These are phyloP conservation scores for Ovis canadensis DNA, from an alignment of 2,113 vertebrate species.

Conservation along the genomic window DNA sequence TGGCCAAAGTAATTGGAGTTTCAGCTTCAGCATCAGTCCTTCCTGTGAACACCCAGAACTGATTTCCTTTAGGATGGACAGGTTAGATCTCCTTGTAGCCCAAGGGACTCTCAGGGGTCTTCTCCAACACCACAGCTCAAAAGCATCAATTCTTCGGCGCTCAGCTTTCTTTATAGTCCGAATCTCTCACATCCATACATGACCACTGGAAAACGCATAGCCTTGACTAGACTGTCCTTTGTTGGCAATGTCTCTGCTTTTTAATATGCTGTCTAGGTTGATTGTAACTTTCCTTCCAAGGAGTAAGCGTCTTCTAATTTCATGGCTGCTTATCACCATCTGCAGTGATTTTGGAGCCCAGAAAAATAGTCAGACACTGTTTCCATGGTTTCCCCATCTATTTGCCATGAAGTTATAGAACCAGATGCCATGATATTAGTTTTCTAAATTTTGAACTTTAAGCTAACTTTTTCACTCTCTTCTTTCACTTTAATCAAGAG, in stretches of 20 bases:
- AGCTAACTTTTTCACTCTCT: neutral
- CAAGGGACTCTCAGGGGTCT: neutral
- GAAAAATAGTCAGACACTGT: neutral
- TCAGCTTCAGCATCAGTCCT: neutral
- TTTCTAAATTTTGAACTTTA: neutral
- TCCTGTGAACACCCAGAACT: neutral
- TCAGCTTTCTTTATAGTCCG: neutral
- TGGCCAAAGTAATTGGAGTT: neutral
- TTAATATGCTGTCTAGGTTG: neutral
- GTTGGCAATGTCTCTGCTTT: neutral
- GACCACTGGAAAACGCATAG: neutral
- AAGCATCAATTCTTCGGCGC: accelerated
- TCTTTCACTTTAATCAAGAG: neutral
- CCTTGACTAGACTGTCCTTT: neutral
- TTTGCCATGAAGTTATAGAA: neutral
- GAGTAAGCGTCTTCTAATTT: neutral
- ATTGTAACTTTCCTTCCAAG: neutral
- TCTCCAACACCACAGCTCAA: neutral
- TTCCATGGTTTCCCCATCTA: neutral
- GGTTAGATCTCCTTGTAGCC: neutral
- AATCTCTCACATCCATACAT: neutral
- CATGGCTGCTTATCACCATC: neutral
- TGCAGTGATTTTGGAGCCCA: neutral
- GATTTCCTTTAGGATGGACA: neutral
- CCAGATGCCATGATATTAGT: neutral